phyloP scores from a whole-genome alignment of 2,113 vertebrate species.

The Collichthys lucidus region DNA sequence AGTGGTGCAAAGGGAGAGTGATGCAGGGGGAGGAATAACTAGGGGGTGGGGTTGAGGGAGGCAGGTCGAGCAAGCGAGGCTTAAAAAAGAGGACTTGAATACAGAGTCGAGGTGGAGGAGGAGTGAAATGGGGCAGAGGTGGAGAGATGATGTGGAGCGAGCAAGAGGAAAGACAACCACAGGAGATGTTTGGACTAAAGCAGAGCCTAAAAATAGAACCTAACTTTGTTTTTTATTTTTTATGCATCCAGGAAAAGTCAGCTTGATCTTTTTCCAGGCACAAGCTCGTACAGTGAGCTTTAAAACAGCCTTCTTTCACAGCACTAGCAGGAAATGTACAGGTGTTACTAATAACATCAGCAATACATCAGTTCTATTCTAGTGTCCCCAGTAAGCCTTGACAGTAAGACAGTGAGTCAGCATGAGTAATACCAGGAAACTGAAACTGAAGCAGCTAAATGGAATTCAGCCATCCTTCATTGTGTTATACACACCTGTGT shows the following conservation, averaged over 20 bases:
- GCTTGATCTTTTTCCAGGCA: background rate
- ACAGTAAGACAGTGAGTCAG: background rate
- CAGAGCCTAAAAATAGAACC: background rate
- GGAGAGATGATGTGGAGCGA: background rate
- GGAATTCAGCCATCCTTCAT: too few relatives aligned
- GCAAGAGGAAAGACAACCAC: background rate
- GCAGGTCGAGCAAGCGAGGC: constrained; percentile 10
- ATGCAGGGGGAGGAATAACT: constrained; percentile 44
- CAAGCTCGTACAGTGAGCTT: background rate
- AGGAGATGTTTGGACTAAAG: background rate
- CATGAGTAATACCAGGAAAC: background rate
- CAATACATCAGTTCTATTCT: background rate
- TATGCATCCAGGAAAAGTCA: background rate
- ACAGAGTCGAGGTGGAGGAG: constrained; percentile 24
- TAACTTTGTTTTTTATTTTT: background rate
- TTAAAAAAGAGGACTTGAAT: constrained; percentile 45
- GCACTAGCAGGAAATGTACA: background rate
- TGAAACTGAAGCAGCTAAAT: background rate
- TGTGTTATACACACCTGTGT: too few relatives aligned
- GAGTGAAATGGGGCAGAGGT: constrained; percentile 7
- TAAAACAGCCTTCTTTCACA: background rate
- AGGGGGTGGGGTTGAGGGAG: constrained; percentile 12
- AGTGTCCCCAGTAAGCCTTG: background rate
- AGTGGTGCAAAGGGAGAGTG: constrained; percentile 47
- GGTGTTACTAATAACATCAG: background rate